These are phyloP conservation scores for Halyomorpha halys DNA, from an alignment of 1,140 invertebrate species.

Conservation along the genomic window DNA sequence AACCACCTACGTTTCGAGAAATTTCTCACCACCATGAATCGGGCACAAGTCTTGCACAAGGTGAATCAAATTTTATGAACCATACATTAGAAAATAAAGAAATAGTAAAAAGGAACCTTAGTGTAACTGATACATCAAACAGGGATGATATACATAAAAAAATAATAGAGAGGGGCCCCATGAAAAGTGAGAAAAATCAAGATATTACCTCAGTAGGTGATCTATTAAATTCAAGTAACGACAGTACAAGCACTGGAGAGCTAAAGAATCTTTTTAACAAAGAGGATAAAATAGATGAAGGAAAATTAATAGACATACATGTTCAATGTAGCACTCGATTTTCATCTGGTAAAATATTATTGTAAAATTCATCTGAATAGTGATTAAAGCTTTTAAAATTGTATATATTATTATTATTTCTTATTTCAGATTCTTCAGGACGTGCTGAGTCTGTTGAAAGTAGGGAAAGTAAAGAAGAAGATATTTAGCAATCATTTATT, in stretches of 20 bases:
- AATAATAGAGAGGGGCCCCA: no score
- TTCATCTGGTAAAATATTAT: neutral
- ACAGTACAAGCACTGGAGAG: neutral
- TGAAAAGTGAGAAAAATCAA: neutral
- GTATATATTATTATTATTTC: neutral
- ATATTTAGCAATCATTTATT: no score
- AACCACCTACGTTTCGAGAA: neutral
- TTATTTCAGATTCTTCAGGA: neutral
- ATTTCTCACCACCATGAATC: neutral
- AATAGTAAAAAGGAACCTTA: no score
- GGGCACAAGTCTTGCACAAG: neutral
- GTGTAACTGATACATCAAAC: no score
- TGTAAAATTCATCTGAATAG: neutral
- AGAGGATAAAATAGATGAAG: conserved; percentile 5
- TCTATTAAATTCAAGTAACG: neutral
- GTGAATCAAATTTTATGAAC: neutral
- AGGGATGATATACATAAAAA: no score
- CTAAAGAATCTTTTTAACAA: neutral
- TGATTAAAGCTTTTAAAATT: neutral
- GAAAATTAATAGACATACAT: neutral
- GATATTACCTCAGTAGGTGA: neutral
- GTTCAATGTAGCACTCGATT: neutral
- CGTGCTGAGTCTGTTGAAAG: neutral
- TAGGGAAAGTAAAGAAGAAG: neutral
- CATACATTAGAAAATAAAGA: no score